Percentiles rank a stretch among this genome's conserved stretches.
phyloP scores from a whole-genome alignment of 2,888 invertebrate genomes.

The Catocala nupta region DNA sequence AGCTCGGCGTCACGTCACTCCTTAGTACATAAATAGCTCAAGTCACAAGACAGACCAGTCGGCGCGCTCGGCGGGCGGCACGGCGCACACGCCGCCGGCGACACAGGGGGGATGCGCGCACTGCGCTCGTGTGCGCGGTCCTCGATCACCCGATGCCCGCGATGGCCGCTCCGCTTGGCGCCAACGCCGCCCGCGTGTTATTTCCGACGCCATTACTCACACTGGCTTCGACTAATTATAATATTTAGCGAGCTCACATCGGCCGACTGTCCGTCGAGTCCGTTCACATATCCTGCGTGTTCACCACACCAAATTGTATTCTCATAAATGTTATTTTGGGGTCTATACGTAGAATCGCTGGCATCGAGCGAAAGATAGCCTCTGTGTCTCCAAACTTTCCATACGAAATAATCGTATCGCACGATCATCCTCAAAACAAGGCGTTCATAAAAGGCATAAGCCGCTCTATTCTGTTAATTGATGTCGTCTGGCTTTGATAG shows the following conservation, averaged over 20 bases:
- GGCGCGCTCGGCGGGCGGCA: slow-evolving; percentile 56
- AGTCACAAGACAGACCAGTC: slow-evolving; percentile 84
- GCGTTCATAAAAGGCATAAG: slow-evolving; percentile 49
- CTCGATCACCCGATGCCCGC: slow-evolving; percentile 48
- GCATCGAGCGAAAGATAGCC: slow-evolving; percentile 28
- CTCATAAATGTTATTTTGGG: slow-evolving; percentile 38
- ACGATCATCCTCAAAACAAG: slow-evolving; percentile 44
- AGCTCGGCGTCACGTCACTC: slow-evolving; percentile 64
- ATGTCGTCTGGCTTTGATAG: slow-evolving; percentile 54
- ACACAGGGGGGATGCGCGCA: slow-evolving; percentile 44
- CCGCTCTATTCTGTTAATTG: slow-evolving; percentile 62
- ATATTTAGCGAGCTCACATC: slow-evolving; percentile 79
- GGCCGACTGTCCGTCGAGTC: slow-evolving; percentile 67
- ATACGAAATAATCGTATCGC: slow-evolving; percentile 28
- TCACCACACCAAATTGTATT: slow-evolving; percentile 40
- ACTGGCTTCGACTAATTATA: slow-evolving; percentile 84
- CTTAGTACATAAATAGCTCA: slow-evolving; percentile 72
- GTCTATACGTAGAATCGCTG: slow-evolving; percentile 33
- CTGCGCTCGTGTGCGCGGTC: slow-evolving; percentile 35
- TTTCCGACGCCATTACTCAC: slow-evolving; percentile 87
- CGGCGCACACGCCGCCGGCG: background rate
- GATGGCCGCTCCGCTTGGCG: slow-evolving; percentile 80
- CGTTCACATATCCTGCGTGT: slow-evolving; percentile 56
- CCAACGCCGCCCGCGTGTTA: slow-evolving; percentile 82
- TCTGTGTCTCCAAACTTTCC: slow-evolving; percentile 28